Percentiles rank a stretch among this genome's conserved stretches.
Conservation (phyloP, 1,140 invertebrate species). For the Drosophila biarmipes region DNA sequence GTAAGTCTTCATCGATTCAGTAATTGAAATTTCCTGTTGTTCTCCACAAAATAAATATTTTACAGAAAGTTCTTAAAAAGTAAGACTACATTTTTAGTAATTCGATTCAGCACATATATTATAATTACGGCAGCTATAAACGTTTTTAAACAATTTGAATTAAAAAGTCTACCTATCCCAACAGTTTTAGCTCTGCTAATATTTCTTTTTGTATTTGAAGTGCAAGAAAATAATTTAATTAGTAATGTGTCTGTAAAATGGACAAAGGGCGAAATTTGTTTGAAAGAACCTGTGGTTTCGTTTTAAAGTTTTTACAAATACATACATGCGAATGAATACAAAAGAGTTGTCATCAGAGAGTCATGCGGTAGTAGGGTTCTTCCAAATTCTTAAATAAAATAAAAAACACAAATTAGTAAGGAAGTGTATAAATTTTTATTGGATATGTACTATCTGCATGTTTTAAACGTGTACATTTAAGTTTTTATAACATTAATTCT, state of each 20-base stretch:
- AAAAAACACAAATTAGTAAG: too few relatives aligned
- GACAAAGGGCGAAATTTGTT: too few relatives aligned
- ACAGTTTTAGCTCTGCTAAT: neutral
- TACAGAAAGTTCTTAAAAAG: too few relatives aligned
- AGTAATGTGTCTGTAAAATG: neutral
- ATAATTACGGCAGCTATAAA: neutral
- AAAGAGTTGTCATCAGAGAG: neutral
- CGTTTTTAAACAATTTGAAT: neutral
- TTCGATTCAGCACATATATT: neutral
- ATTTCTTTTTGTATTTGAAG: neutral
- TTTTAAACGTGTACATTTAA: neutral
- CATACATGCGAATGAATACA: neutral
- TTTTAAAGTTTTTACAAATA: neutral
- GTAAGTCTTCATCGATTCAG: conserved; percentile 42
- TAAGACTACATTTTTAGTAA: neutral
- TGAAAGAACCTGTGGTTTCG: neutral
- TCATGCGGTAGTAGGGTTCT: too few relatives aligned
- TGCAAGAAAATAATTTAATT: neutral
- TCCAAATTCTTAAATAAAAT: neutral
- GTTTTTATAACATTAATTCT: neutral
- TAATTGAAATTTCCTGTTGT: neutral
- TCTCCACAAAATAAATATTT: neutral
- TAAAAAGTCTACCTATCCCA: neutral
- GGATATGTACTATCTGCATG: neutral
- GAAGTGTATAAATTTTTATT: neutral